Conservation (phyloP, 2,113 vertebrate species). For the Petaurus breviceps region DNA sequence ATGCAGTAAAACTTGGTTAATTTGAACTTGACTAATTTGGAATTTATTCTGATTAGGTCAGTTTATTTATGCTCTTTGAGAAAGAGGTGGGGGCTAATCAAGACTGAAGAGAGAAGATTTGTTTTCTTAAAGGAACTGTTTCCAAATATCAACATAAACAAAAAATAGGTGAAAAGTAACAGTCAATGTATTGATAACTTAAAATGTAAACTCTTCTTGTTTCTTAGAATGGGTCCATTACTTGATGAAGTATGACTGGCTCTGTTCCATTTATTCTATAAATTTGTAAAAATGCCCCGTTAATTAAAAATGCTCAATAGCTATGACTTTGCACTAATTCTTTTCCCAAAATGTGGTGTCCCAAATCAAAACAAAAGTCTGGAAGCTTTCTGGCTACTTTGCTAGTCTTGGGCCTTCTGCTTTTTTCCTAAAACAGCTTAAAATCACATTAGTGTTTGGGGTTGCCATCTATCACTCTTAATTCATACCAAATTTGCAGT, state of each 20-base stretch:
- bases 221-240: neutral
- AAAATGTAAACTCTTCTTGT: neutral
- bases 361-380: neutral
- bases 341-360: neutral
- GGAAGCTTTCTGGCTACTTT: neutral
- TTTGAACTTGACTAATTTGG: neutral
- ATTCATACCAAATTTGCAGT: neutral
- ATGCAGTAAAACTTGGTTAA: neutral
- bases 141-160: neutral
- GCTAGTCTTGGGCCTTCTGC: neutral
- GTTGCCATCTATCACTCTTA: neutral
- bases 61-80: neutral
- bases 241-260: neutral
- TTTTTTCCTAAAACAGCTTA: neutral
- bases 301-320: neutral
- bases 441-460: neutral
- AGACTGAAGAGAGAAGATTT: neutral
- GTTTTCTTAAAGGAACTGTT: neutral
- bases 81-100: neutral
- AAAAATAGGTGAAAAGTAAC: neutral
- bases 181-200: neutral
- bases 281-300: neutral
- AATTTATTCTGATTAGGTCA: neutral
- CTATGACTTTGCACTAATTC: neutral
- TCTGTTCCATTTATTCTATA: neutral